These are phyloP conservation scores for Doryteuthis pealeii DNA, from an alignment of 1,140 invertebrate genomes.

Conservation along the genomic window DNA sequence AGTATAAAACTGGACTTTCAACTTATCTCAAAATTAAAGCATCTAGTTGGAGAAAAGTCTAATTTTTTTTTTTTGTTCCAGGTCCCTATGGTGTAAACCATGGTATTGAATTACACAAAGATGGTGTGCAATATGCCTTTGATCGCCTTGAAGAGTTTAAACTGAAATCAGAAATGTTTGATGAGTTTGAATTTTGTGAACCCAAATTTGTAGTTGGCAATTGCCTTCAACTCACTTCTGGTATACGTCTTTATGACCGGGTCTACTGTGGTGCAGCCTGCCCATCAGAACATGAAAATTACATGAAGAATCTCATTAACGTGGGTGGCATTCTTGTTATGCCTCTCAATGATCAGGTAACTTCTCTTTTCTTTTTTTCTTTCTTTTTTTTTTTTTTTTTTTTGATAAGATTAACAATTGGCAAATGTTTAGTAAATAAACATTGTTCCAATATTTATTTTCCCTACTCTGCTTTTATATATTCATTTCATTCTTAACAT, in stretches of 20 bases:
- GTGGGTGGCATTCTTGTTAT: conserved; percentile 82
- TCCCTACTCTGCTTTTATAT: too few relatives aligned
- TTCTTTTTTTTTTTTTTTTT: too few relatives aligned
- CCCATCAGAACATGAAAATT: conserved; percentile 71
- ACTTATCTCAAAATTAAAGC: too few relatives aligned
- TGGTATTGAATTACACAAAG: conserved; percentile 80
- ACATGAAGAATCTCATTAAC: conserved; percentile 78
- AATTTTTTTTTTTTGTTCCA: conserved; percentile 53
- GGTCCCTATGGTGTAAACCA: conserved; percentile 77
- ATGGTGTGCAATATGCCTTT: conserved; percentile 77
- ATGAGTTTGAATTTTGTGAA: conserved; percentile 85
- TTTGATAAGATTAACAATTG: too few relatives aligned
- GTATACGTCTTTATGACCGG: conserved; percentile 74
- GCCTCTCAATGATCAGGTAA: conserved; percentile 74
- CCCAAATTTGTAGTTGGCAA: conserved; percentile 81
- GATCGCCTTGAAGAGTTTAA: conserved; percentile 76
- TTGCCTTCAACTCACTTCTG: conserved; percentile 71
- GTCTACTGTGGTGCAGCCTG: conserved; percentile 88
- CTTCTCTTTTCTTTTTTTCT: too few relatives aligned
- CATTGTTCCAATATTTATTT: too few relatives aligned
- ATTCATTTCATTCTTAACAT: too few relatives aligned
- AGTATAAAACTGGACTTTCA: too few relatives aligned
- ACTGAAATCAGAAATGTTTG: conserved; percentile 70
- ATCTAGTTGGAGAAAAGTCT: too few relatives aligned
- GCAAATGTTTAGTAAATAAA: too few relatives aligned